Conservation (phyloP, 2,797 vertebrate genomes). For the Pseudochaenichthys georgianus region DNA sequence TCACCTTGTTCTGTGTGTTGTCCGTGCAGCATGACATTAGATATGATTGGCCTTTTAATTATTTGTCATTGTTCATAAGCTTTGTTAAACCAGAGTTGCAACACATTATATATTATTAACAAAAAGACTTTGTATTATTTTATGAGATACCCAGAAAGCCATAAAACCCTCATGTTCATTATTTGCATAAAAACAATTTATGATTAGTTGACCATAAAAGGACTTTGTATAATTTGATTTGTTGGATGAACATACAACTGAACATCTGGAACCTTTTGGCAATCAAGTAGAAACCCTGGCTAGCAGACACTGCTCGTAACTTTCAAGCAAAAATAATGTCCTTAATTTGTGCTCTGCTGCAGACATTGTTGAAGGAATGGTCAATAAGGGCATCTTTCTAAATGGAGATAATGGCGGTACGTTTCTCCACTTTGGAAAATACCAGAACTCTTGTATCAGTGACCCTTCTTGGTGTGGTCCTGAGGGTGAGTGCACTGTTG, state of each 20-base stretch:
- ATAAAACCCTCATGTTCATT: constrained; percentile 23
- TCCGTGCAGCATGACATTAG: constrained; percentile 8
- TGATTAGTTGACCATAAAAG: constrained; percentile 6
- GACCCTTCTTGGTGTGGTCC: constrained; percentile 92
- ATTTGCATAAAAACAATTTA: background rate
- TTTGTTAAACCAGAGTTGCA: background rate
- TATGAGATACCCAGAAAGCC: constrained; percentile 16
- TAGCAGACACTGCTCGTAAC: background rate
- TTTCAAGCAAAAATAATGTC: constrained; percentile 21
- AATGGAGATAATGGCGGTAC: constrained; percentile 88
- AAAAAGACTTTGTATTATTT: constrained; percentile 1
- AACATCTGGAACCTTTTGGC: constrained; percentile 10
- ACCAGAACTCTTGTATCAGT: constrained; percentile 92
- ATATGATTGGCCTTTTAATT: background rate
- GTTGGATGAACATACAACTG: background rate
- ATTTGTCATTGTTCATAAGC: background rate
- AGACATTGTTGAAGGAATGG: constrained; percentile 97
- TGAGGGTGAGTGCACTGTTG: constrained; percentile 85
- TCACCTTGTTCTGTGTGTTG: background rate
- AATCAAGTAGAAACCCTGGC: background rate
- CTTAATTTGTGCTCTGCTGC: constrained; percentile 40
- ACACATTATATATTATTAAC: background rate
- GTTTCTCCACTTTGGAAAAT: constrained; percentile 91
- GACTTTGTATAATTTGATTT: constrained; percentile 10
- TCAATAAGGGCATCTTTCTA: constrained; percentile 93